phyloP scores from a whole-genome alignment of 2,888 invertebrate genomes.

The Strigamia crassipes region DNA sequence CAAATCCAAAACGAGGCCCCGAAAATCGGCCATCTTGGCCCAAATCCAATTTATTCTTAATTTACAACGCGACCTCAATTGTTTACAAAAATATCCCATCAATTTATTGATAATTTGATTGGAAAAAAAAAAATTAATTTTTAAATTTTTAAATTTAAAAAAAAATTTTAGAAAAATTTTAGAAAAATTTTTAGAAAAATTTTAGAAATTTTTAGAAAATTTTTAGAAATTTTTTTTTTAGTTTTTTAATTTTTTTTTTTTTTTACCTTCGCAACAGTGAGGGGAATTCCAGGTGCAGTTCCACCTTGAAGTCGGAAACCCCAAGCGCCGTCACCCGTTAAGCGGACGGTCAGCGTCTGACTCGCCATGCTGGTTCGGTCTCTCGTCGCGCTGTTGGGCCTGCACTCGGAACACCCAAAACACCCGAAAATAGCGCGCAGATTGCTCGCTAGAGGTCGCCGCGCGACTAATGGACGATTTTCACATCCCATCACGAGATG shows the following conservation, averaged over 20 bases:
- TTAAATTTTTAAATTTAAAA: no score
- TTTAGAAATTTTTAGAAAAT: not conserved
- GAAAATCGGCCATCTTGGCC: not conserved
- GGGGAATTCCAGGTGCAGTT: conserved; percentile 50
- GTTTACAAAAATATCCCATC: conserved; percentile 12
- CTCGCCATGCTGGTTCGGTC: conserved; percentile 3
- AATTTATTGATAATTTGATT: not conserved
- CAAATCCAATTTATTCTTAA: not conserved
- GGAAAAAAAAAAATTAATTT: not conserved
- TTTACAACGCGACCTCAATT: not conserved
- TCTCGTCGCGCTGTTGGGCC: not conserved
- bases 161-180: not conserved
- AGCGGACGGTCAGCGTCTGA: conserved; percentile 47
- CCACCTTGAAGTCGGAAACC: conserved; percentile 53
- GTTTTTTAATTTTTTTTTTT: not conserved
- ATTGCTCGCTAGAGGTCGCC: not conserved
- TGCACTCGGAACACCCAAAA: not conserved
- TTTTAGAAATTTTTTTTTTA: not conserved
- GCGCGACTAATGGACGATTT: not conserved
- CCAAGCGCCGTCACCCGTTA: conserved; percentile 53
- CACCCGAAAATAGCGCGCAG: not conserved
- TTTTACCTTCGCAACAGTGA: conserved; percentile 53
- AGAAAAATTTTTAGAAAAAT: conserved; percentile 13
- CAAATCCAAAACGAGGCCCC: no score
- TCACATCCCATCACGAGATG: not conserved